Evolutionary conservation across 2,888 invertebrate genomes (phyloP), one percentile per base, ranked within the genome.

Genomic region (Bellardia pandia): DNA sequence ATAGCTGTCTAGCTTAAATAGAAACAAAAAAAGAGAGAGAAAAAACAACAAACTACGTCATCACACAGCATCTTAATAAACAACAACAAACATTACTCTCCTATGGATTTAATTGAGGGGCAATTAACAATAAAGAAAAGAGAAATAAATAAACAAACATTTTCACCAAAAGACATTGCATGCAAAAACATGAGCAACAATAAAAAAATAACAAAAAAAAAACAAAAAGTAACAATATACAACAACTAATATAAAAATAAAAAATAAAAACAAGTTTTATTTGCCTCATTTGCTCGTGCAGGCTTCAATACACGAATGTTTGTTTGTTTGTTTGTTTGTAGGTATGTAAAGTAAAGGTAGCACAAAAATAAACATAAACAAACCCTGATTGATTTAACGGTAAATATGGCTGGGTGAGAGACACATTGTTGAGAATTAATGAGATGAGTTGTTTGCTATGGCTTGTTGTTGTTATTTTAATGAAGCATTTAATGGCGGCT

Each of bases 361-460:
- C 6, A 2, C 14, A 14, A 14, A 60, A 60, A 6, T 4, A 33
- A 60, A 60, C 33, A 14, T 13, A 60, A 60, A 60, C 60, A 37
- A 60, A 33, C 33, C 60, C 0, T 60, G 33, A 60, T 60, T 37
- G 30, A 37, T 60, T 60, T 60, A 60, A 60, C 60, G 33, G 60
- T 33, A 33, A 33, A 33, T 13, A 33, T 23, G 56, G 16, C 8
- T 16, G n/a, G n/a, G 51, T 6, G 51, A 56, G 16, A 8, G 16
- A 23, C 9, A 56, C 7, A 23, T 56, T 23, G 16, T n/a, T 14
- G n/a, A 23, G 9, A 16, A 56, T 16, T 56, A 56, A 16, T 56
- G 23, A 16, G 16, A 56, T 56, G n/a, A 56, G 16, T 51, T 51
- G 51, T 6, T 6, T n/a, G 14, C 2, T 13, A n/a, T 53, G 7